Evolutionary conservation across 1,140 invertebrate genomes (phyloP).

Genomic region (Lepidurus couesii): DNA sequence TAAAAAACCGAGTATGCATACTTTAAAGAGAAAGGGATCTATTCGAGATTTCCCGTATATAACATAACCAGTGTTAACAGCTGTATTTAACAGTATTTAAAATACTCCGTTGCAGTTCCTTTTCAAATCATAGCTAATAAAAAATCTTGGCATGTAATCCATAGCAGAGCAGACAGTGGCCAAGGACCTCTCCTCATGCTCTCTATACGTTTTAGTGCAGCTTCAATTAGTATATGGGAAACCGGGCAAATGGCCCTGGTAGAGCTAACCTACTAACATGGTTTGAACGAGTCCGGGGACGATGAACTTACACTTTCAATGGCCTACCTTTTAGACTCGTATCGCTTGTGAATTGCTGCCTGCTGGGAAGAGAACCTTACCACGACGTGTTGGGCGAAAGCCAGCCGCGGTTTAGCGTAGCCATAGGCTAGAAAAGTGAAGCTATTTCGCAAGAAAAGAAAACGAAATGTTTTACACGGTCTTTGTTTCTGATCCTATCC

Average conservation of each 20-base stretch:
- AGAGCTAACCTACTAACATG: conserved; percentile 9
- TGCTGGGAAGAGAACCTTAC: background rate
- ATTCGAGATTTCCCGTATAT: too few species aligned
- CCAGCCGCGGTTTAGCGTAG: background rate
- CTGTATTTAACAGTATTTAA: too few species aligned
- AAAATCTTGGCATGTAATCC: background rate
- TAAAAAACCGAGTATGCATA: too few species aligned
- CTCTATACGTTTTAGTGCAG: background rate
- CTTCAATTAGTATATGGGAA: conserved; percentile 11
- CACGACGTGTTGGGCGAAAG: conserved; percentile 12
- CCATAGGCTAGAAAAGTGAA: background rate
- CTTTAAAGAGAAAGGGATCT: too few species aligned
- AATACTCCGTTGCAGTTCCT: too few species aligned
- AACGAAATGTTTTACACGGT: background rate
- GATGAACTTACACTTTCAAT: conserved; percentile 19
- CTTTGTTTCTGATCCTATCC: background rate
- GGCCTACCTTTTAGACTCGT: background rate
- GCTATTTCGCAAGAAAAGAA: background rate
- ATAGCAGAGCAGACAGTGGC: background rate
- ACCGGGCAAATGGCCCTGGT: conserved; percentile 9
- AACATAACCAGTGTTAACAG: too few species aligned
- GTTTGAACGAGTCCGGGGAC: conserved; percentile 11
- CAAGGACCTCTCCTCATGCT: background rate
- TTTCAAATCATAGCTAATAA: background rate
- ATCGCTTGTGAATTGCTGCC: background rate